These are phyloP conservation scores for Drosophila bocqueti DNA, from an alignment of 1,140 invertebrate species.

Conservation along the genomic window DNA sequence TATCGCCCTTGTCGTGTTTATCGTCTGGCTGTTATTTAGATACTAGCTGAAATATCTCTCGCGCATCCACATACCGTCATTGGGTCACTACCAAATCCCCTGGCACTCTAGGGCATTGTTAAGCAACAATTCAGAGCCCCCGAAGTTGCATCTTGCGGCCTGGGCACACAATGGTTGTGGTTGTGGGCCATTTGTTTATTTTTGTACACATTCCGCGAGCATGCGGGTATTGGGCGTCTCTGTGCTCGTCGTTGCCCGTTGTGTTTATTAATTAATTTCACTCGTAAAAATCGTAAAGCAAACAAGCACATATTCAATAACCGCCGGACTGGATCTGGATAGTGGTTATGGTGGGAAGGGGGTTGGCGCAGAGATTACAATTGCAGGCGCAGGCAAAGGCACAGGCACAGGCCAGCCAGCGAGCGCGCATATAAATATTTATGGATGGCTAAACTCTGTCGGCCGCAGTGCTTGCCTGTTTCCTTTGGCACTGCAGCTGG, in stretches of 20 bases:
- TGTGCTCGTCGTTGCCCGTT: neutral
- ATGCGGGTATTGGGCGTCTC: slow-evolving; percentile 1
- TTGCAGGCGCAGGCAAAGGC: slow-evolving; percentile 8
- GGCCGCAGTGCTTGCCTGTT: neutral
- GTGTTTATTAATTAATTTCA: slow-evolving; percentile 65
- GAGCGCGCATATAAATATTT: slow-evolving; percentile 40
- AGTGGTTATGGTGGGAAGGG: neutral
- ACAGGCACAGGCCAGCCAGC: slow-evolving; percentile 7
- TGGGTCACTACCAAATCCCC: neutral
- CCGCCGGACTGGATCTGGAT: slow-evolving; percentile 3
- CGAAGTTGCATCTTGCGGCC: slow-evolving; percentile 12
- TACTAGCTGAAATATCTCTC: neutral
- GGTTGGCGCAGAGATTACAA: slow-evolving; percentile 26
- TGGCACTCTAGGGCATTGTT: neutral
- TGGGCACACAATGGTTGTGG: neutral
- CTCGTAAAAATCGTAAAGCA: slow-evolving; percentile 57
- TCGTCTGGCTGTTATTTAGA: slow-evolving; percentile 11
- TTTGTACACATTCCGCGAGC: neutral
- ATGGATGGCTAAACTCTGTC: slow-evolving; percentile 27
- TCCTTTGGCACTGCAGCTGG: neutral
- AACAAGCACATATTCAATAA: slow-evolving; percentile 44
- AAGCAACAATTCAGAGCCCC: neutral
- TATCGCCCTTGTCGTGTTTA: neutral
- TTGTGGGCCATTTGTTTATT: slow-evolving; percentile 8
- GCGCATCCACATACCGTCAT: neutral